A percentile compares a stretch with the other conserved stretches of the same genome.
Evolutionary conservation across 2,888 invertebrate genomes (phyloP).

Genomic region (Drosophila anomalipes): DNA sequence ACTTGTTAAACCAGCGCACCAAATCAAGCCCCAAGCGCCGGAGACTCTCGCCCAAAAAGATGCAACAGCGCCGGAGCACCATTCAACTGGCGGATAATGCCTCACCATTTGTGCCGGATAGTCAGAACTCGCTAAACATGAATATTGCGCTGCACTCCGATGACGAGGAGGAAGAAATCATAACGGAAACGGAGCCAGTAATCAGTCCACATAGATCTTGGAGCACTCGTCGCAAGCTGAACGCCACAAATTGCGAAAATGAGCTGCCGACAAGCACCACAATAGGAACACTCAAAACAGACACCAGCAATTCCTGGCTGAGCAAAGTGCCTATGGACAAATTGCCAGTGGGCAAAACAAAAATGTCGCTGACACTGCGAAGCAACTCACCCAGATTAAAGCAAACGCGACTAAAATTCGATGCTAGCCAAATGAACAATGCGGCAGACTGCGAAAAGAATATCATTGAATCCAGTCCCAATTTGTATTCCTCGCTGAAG

Average conservation of each 20-base stretch:
- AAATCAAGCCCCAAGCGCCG: conserved; percentile 48
- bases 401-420: conserved; percentile 73
- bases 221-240: conserved; percentile 32
- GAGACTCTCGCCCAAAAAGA: conserved; percentile 40
- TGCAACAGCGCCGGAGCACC: conserved; percentile 12
- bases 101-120: conserved; percentile 34
- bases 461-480: conserved; percentile 80
- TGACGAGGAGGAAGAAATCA: conserved; percentile 63
- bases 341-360: conserved; percentile 29
- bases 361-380: conserved; percentile 63
- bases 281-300: not conserved
- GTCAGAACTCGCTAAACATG: conserved; percentile 70
- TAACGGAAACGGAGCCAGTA: conserved; percentile 70
- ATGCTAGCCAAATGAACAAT: conserved; percentile 23
- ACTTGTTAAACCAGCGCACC: conserved; percentile 32
- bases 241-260: conserved; percentile 59
- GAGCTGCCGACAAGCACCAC: conserved; percentile 35
- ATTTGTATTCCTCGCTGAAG: conserved; percentile 52
- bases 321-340: conserved; percentile 49
- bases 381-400: conserved; percentile 62
- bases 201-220: conserved; percentile 62
- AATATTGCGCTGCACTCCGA: conserved; percentile 78
- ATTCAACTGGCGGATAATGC: conserved; percentile 27
- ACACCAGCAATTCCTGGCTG: conserved; percentile 39
- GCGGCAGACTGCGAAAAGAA: conserved; percentile 60